These are phyloP conservation scores for Cartodere bifasciata DNA, from an alignment of 2,888 invertebrate species.

Conservation along the genomic window DNA sequence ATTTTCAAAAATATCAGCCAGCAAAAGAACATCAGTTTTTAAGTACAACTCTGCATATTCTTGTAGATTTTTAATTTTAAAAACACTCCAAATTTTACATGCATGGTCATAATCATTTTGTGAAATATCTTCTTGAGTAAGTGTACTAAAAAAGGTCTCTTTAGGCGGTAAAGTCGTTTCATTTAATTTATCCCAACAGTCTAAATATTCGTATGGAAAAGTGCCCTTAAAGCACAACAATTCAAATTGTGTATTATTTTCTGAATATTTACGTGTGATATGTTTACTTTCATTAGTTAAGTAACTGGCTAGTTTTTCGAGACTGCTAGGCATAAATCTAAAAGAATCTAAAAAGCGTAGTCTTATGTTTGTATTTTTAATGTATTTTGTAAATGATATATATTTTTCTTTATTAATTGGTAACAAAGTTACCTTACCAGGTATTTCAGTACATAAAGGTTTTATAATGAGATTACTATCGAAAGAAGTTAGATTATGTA, in stretches of 20 bases:
- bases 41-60: constrained; percentile 21
- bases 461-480: constrained; percentile 20
- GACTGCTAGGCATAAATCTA: constrained; percentile 17
- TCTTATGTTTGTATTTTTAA: constrained; percentile 10
- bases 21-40: constrained; percentile 12
- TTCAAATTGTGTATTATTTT: constrained; percentile 12
- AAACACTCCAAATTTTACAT: constrained; percentile 20
- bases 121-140: constrained; percentile 14
- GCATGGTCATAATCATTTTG: constrained; percentile 23
- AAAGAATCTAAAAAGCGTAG: constrained; percentile 19
- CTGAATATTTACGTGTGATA: constrained; percentile 8
- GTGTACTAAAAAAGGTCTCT: constrained; percentile 16
- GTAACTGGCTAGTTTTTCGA: constrained; percentile 18
- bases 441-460: constrained; percentile 14
- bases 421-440: constrained; percentile 14
- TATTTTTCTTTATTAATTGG: constrained; percentile 9
- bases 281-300: constrained; percentile 12
- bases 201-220: constrained; percentile 24
- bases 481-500: constrained; percentile 21
- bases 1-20: constrained; percentile 15
- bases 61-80: constrained; percentile 19
- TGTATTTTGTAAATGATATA: constrained; percentile 15
- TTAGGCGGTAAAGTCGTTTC: constrained; percentile 15
- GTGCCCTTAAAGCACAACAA: constrained; percentile 20
- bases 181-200: constrained; percentile 13